Percentiles rank a stretch among this genome's conserved stretches.
phyloP scores from a whole-genome alignment of 1,140 invertebrate genomes.

The Araneus ventricosus region DNA sequence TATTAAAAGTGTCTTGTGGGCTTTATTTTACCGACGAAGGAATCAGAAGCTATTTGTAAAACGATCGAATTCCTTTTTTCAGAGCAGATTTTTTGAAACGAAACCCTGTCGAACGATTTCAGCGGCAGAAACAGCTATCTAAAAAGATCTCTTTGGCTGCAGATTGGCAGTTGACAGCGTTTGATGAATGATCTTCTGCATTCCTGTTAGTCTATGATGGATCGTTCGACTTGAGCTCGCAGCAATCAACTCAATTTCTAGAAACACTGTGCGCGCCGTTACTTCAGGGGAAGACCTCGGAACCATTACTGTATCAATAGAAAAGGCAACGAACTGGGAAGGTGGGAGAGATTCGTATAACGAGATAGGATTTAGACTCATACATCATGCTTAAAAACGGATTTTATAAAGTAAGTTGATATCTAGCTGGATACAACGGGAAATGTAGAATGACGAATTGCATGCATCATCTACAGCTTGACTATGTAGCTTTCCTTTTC shows the following conservation, averaged over 20 bases:
- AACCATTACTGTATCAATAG: background rate
- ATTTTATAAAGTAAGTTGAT: background rate
- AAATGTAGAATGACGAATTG: background rate
- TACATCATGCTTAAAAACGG: background rate
- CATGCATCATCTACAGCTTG: background rate
- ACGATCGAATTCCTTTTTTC: background rate
- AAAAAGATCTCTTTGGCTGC: background rate
- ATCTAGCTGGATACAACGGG: background rate
- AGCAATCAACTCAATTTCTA: conserved; percentile 25
- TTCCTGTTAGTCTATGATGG: conserved; percentile 19
- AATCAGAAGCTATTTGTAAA: background rate
- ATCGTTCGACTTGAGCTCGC: background rate
- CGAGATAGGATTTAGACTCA: background rate
- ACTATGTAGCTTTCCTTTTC: background rate
- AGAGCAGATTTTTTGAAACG: background rate
- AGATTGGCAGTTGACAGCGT: conserved; percentile 35
- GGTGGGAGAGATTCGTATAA: background rate
- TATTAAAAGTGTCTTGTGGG: background rate
- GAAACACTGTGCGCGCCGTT: background rate
- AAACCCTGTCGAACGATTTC: background rate
- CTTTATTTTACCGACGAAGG: background rate
- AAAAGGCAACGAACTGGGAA: background rate
- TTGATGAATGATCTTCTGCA: conserved; percentile 8
- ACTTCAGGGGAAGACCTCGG: background rate
- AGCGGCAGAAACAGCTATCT: conserved; percentile 9